phyloP scores from a whole-genome alignment of 2,797 vertebrate genomes.

The Heteromormyrus szaboi region DNA sequence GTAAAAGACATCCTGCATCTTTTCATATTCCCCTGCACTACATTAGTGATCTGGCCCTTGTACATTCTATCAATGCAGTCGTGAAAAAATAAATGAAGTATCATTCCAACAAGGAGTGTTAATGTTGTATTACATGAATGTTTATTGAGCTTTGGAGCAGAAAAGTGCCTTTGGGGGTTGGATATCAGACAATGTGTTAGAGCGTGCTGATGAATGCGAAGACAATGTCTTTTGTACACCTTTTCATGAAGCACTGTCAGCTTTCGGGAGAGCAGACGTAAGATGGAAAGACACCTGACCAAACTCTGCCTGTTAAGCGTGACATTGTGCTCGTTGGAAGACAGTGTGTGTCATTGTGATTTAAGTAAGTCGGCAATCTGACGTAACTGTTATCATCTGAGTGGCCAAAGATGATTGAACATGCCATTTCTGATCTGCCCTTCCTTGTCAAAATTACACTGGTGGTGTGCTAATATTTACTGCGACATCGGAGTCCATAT shows the following conservation, averaged over 20 bases:
- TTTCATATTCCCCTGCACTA: not conserved
- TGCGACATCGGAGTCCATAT: not conserved
- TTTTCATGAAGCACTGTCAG: constrained; percentile 1
- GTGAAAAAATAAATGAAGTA: not conserved
- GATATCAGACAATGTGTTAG: not conserved
- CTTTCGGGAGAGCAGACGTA: not conserved
- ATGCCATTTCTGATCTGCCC: not conserved
- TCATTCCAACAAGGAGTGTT: not conserved
- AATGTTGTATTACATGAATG: not conserved
- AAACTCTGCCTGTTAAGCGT: not conserved
- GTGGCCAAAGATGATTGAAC: not conserved
- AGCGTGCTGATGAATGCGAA: constrained; percentile 16
- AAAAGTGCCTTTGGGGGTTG: constrained; percentile 18
- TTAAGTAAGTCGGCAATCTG: not conserved
- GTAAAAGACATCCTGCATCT: not conserved
- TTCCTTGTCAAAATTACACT: not conserved
- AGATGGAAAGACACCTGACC: constrained; percentile 19
- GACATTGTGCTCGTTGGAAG: not conserved
- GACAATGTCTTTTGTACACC: constrained; percentile 24
- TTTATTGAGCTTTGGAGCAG: constrained; percentile 13
- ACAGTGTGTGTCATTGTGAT: not conserved
- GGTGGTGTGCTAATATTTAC: not conserved
- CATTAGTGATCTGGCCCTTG: not conserved
- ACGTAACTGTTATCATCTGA: not conserved
- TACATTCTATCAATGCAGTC: not conserved